Evolutionary conservation across 2,888 invertebrate genomes (phyloP).

Genomic region (Epicampocera succincta): DNA sequence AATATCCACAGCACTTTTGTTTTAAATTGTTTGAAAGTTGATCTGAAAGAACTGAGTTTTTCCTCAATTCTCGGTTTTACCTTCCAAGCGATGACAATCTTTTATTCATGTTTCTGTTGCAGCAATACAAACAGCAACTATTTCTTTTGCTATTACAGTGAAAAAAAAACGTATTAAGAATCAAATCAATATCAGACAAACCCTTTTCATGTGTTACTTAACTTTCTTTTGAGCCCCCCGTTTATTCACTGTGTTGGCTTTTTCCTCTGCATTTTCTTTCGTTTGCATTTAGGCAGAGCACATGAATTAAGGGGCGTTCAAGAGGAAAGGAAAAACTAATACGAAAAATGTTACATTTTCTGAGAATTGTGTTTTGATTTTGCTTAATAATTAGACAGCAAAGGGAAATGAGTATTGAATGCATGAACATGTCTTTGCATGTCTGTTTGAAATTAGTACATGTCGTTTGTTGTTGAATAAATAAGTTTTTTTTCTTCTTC

Average conservation of each 20-base stretch:
- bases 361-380: constrained; percentile 36
- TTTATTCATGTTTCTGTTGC: constrained; percentile 10
- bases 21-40: not conserved
- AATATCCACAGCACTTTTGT: no score
- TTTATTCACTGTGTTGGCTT: not conserved
- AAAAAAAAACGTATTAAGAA: not conserved
- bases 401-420: constrained; percentile 34
- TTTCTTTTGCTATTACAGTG: constrained; percentile 5
- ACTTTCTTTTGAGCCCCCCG: not conserved
- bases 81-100: constrained; percentile 36
- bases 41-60: not conserved
- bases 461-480: constrained; percentile 20
- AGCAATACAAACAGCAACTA: not conserved
- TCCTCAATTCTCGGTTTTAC: not conserved
- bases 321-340: not conserved
- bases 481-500: not conserved
- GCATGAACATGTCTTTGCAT: constrained; percentile 11
- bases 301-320: not conserved
- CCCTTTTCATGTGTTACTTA: constrained; percentile 51
- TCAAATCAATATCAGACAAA: constrained; percentile 45
- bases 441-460: not conserved
- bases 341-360: constrained; percentile 12
- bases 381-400: constrained; percentile 50
- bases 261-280: constrained; percentile 1
- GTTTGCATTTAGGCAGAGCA: constrained; percentile 10